Evolutionary conservation across 2,113 vertebrate species (phyloP), one percentile per base, ranked within the genome.

Genomic region (Phylloscopus trochiloides): DNA sequence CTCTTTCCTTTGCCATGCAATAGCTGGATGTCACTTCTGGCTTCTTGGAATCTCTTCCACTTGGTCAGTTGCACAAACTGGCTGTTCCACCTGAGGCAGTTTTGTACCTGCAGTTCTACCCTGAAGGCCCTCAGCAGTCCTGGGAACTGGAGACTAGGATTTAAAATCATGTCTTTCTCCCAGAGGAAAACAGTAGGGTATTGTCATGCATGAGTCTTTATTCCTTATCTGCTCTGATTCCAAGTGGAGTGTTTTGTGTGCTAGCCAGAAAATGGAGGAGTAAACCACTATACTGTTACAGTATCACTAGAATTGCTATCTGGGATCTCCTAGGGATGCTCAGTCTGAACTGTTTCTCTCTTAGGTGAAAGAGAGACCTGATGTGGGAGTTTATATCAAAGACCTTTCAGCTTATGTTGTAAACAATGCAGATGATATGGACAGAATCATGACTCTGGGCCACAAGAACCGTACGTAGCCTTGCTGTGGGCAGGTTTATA

Each of bases 371-470:
- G 99, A 99, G 97, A 99, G 99, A 86, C 99, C 99, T 66, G 99
- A 99, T 94, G 99, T 99, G 85, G 99, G 99, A 45, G 99, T 99
- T 66, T 99, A 99, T 93, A 99, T 99, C 97, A 99, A 99, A 98
- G 99, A 99, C 96, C 98, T 99, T 29, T 99, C 99, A 85, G 99
- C 99, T 68, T 99, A 99, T n/a, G 99, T 99, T 5, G 99, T 99
- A 50, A 99, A 99, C 97, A 99, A 99, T 96, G 99, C 99, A 65
- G 99, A 99, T 70, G 99, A 99, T 80, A 99, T 99, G 99, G 99
- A 99, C 97, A 98, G 99, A 88, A 99, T 99, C 96, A 99, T 99
- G 99, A 99, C 99, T 21, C 96, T 99, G 62, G 99, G 99, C 48
- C 98, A 99, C 97, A 99, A 99, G 98, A 99, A 99, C 90, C 99